Conservation (phyloP, 35 echinoderm and acorn worm species). For the Lytechinus variegatus region DNA sequence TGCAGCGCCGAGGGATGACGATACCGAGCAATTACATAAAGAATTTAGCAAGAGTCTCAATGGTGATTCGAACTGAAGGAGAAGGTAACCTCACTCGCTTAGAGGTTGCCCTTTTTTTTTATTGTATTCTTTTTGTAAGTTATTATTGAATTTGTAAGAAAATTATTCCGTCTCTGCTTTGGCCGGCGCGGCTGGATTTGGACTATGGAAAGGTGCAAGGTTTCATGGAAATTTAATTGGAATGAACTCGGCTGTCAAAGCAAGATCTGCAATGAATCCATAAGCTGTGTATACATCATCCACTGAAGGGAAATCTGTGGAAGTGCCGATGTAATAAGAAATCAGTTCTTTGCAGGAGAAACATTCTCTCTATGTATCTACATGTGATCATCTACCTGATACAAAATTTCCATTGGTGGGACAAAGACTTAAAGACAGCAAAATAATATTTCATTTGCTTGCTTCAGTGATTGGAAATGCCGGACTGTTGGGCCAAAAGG, state of each 20-base stretch:
- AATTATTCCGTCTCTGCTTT: background rate
- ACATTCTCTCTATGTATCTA: too few species aligned
- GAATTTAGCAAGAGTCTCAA: constrained; percentile 38
- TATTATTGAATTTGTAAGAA: background rate
- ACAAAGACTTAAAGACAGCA: too few species aligned
- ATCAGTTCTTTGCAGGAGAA: too few species aligned
- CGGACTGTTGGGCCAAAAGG: too few species aligned
- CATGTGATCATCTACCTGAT: too few species aligned
- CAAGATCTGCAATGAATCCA: background rate
- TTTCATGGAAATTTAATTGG: background rate
- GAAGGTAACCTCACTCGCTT: background rate
- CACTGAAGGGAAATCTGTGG: too few species aligned
- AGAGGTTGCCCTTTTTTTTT: background rate
- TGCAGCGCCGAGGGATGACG: background rate
- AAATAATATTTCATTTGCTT: too few species aligned
- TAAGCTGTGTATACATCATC: background rate
- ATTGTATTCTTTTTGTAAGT: background rate
- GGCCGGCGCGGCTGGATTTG: background rate
- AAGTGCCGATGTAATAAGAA: too few species aligned
- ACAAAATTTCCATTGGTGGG: too few species aligned
- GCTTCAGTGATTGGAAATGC: too few species aligned
- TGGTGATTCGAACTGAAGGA: constrained; percentile 47
- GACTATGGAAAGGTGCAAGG: background rate
- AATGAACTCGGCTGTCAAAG: background rate
- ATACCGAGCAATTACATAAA: constrained; percentile 30